A percentile compares a stretch with the other conserved stretches of the same genome.
These are phyloP conservation scores for Drosophila melanocephala DNA, from an alignment of 2,888 invertebrate species.

Conservation along the genomic window DNA sequence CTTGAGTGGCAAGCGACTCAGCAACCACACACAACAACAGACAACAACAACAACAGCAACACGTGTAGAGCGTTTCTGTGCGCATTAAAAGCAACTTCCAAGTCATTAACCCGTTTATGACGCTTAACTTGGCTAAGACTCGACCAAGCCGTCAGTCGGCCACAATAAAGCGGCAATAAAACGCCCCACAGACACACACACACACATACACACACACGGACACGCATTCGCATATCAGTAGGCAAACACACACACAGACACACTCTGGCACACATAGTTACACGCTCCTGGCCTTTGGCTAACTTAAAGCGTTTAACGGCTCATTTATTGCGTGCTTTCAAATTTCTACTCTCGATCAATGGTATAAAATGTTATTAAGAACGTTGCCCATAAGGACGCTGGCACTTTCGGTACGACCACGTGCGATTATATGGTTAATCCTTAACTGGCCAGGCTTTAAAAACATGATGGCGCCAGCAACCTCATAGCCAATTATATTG, in stretches of 20 bases:
- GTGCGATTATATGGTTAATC: constrained; percentile 67
- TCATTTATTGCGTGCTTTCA: constrained; percentile 70
- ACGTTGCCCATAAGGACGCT: constrained; percentile 28
- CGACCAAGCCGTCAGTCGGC: constrained; percentile 51
- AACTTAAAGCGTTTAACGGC: constrained; percentile 78
- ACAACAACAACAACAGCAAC: constrained; percentile 13
- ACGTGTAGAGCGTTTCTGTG: constrained; percentile 51
- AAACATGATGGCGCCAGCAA: constrained; percentile 12
- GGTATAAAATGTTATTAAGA: constrained; percentile 74
- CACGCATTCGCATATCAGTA: constrained; percentile 27
- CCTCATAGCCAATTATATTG: constrained; percentile 51
- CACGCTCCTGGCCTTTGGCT: constrained; percentile 27
- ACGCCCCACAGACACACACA: constrained; percentile 49
- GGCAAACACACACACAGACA: constrained; percentile 21
- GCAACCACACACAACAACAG: constrained; percentile 9
- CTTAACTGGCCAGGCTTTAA: constrained; percentile 52
- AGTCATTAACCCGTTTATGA: constrained; percentile 83
- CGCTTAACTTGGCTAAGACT: constrained; percentile 75
- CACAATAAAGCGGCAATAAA: constrained; percentile 79
- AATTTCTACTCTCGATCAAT: constrained; percentile 39
- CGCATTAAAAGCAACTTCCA: constrained; percentile 79
- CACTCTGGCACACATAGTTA: constrained; percentile 12
- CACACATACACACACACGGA: constrained; percentile 5
- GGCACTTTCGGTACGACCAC: constrained; percentile 26
- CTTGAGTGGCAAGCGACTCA: constrained; percentile 49